These are phyloP conservation scores for Mesorhabditis sp. DNA, from an alignment of 2,888 invertebrate species.

Conservation along the genomic window DNA sequence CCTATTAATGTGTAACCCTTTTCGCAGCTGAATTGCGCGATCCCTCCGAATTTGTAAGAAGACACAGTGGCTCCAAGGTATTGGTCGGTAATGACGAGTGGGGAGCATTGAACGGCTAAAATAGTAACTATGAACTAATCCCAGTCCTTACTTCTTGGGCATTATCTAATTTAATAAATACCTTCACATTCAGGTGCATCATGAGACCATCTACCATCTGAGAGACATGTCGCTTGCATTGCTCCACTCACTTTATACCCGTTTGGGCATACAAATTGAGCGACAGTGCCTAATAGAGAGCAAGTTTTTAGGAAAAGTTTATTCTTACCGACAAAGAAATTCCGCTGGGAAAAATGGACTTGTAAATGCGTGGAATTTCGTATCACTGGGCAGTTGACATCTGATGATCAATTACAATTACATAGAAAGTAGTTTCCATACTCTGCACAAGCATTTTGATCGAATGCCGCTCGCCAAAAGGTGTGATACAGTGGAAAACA, in stretches of 20 bases:
- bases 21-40: not conserved
- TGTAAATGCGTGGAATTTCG: constrained; percentile 28
- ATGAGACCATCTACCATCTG: constrained; percentile 90
- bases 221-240: constrained; percentile 73
- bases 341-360: constrained; percentile 34
- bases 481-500: constrained; percentile 78
- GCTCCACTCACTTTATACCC: constrained; percentile 54
- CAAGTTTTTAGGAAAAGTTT: constrained; percentile 9
- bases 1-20: constrained; percentile 43
- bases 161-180: not conserved
- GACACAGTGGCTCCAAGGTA: constrained; percentile 41
- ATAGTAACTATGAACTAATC: not conserved
- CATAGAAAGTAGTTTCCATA: constrained; percentile 9
- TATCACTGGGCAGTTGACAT: constrained; percentile 41
- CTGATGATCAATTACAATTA: constrained; percentile 20
- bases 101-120: constrained; percentile 50
- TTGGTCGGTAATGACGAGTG: constrained; percentile 37
- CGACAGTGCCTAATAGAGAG: constrained; percentile 43
- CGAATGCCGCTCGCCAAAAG: constrained; percentile 69
- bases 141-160: not conserved
- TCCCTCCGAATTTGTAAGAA: constrained; percentile 59
- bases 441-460: constrained; percentile 45
- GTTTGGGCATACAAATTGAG: constrained; percentile 50
- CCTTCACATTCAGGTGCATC: constrained; percentile 83
- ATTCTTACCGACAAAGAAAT: constrained; percentile 22